Evolutionary conservation across 2,113 vertebrate genomes (phyloP), one percentile per base, ranked within the genome.

Genomic region (Hipposideros armiger): DNA sequence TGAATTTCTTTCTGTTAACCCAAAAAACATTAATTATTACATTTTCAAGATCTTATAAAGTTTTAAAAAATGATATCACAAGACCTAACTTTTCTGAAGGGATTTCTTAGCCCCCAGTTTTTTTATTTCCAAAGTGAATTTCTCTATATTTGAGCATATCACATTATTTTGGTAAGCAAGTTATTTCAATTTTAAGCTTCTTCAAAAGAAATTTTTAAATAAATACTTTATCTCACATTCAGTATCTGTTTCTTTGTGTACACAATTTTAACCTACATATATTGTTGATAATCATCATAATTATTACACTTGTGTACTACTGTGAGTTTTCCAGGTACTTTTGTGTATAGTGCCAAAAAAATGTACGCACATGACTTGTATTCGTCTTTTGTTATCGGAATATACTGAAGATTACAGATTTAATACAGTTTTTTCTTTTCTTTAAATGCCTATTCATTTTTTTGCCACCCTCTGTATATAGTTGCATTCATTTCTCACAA

Each of bases 181-280:
- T 81, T 85, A 95, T 82, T 94, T 95, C 13, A 66, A 30, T 84
- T 95, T 91, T 85, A 95, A 82, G 17, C 70, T 91, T 77, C 47
- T 92, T 84, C 54, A 62, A 89, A 82, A 77, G 2, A 67, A 58
- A 54, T 30, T 87, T 91, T 89, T 4, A 85, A 89, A 70, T 69
- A 90, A 81, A 28, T 69, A 70, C 30, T 91, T 69, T 17, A 64
- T 47, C 32, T 95, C n/a, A 67, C 26, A 90, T 80, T 72, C 70
- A 62, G 13, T 74, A 52, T 86, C 70, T 95, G 7, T 91, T 54
- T 96, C 42, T 92, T 28, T 92, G 47, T 15, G 26, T 64, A 42
- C 76, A 45, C 3, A 52, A 0, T 85, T 91, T 87, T 81, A 73
- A 81, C 70, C 24, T 73, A 26, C 30, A 22, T 58, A 36, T 40